Conservation (phyloP, 2,888 invertebrate genomes). For the Drosophila robusta region DNA sequence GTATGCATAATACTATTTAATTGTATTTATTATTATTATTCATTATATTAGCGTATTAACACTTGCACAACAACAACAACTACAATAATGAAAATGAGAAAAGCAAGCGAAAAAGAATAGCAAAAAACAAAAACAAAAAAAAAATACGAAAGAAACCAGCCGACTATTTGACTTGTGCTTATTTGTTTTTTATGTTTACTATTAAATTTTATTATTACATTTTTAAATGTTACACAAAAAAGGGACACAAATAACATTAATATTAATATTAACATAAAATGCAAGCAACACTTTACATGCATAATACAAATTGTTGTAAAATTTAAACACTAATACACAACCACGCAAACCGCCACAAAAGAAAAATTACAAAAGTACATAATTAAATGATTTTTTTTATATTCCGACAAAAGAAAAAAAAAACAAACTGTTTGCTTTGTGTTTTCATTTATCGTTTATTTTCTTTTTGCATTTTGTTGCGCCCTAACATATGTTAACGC, state of each 20-base stretch:
- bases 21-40: constrained; percentile 77
- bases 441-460: constrained; percentile 37
- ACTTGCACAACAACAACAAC: constrained; percentile 51
- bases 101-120: not conserved
- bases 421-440: constrained; percentile 46
- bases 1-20: constrained; percentile 59
- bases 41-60: constrained; percentile 54
- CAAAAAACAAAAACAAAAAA: not conserved
- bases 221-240: constrained; percentile 72
- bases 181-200: constrained; percentile 73
- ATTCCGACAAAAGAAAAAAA: constrained; percentile 61
- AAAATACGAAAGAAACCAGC: constrained; percentile 15
- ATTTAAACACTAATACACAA: constrained; percentile 31
- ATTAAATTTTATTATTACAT: constrained; percentile 64
- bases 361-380: constrained; percentile 61
- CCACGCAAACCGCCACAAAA: constrained; percentile 45
- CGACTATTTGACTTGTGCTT: constrained; percentile 61
- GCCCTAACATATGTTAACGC: constrained; percentile 31
- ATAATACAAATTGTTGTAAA: constrained; percentile 48
- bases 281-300: constrained; percentile 40
- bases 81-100: constrained; percentile 8
- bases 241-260: constrained; percentile 63
- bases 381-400: constrained; percentile 72
- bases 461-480: constrained; percentile 30
- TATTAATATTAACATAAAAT: constrained; percentile 39